Evolutionary conservation across 2,888 invertebrate species (phyloP), one percentile per base, ranked within the genome.

Genomic region (Timema cristinae): DNA sequence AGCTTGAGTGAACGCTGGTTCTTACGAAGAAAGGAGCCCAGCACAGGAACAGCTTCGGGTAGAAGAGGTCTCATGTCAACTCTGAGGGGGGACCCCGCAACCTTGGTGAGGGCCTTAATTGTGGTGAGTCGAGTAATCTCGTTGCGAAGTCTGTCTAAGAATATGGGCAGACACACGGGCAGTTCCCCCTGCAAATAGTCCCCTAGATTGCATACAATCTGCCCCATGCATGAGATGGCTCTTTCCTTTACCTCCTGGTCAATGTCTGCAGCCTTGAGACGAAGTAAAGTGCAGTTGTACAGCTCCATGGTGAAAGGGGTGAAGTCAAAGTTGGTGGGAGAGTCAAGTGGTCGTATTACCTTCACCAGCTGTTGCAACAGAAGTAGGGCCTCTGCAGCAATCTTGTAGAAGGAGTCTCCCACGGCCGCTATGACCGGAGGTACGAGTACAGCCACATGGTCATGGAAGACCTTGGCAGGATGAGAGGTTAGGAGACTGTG

Each of bases 221-320:
- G 95, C 13, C 97, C 97, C 91, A 96, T 95, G 78, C 98, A 96
- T 0, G 96, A 93, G 75, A 99, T 98, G 10, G 99, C 97, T 48
- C 97, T 88, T 81, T 99, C 99, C 82, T 99, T 98, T 0, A 99
- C 98, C 84, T 99, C 99, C 82, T 99, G 98, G 84, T 99, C 99
- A 80, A 98, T 97, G 81, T 99, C 98, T 0, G 97, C 93, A 51
- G 98, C 95, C 78, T 91, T 91, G 56, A 99, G 86, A 73, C 97
- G 89, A 73, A 91, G 88, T 77, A 97, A 83, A 0, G 96, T 95
- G 78, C 94, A 94, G 73, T 88, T 86, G 82, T 97, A 98, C 80
- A 94, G 90, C 72, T 90, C 89, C 13, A 87, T 87, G 47, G 94
- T 90, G 81, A 92, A 92, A n/a, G 90, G 89, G 5, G 87, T 86